Conservation (phyloP, 2,888 invertebrate species). For the Hylaea fasciaria region DNA sequence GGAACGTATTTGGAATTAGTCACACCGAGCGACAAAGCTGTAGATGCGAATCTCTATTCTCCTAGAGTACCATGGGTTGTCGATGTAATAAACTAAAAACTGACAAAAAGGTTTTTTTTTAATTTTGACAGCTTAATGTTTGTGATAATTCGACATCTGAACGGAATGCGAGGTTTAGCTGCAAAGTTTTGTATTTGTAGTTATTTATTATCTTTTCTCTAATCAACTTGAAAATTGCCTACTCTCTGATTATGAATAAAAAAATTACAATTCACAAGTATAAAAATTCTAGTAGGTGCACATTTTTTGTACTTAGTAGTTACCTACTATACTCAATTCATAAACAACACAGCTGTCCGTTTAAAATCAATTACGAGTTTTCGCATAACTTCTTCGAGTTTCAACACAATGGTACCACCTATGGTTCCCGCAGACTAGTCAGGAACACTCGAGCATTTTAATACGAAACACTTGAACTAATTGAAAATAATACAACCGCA, state of each 20-base stretch:
- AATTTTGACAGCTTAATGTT: too few species aligned
- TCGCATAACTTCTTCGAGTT: conserved; percentile 2
- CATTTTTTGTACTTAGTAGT: too few species aligned
- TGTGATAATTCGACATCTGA: too few species aligned
- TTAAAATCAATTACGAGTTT: conserved; percentile 13
- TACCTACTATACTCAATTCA: too few species aligned
- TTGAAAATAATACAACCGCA: background rate
- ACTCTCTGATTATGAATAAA: too few species aligned
- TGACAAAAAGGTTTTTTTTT: too few species aligned
- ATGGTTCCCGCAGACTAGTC: conserved; percentile 1
- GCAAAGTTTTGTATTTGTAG: too few species aligned
- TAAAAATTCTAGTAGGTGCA: too few species aligned
- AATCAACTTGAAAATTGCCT: too few species aligned
- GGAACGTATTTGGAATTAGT: conserved; percentile 44
- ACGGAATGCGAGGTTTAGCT: background rate
- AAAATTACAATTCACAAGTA: background rate
- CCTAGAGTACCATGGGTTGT: conserved; percentile 22
- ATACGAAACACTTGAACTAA: conserved; percentile 40
- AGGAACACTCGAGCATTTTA: conserved; percentile 32
- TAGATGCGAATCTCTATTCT: conserved; percentile 37
- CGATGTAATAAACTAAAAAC: conserved; percentile 13
- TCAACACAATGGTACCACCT: conserved; percentile 2
- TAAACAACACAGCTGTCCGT: background rate
- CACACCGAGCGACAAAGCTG: conserved; percentile 33
- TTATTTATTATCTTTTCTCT: too few species aligned